Conservation (phyloP, 64 coral and sea anemone species). For the Montipora cactus region DNA sequence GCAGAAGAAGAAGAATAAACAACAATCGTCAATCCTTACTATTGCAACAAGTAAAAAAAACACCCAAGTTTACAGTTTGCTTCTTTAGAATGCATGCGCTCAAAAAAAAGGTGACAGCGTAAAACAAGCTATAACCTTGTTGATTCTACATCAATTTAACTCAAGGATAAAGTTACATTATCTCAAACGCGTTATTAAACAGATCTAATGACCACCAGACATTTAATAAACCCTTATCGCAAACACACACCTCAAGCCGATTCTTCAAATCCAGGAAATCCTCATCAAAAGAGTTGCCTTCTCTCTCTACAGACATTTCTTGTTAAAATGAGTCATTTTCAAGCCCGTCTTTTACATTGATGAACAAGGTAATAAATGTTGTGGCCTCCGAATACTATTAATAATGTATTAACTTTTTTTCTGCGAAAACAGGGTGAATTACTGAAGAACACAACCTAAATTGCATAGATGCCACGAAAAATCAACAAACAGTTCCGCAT, state of each 20-base stretch:
- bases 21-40: too few species aligned
- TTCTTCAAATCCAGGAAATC: slow-evolving; percentile 62
- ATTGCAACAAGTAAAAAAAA: neutral
- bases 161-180: too few species aligned
- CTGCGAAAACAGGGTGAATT: neutral
- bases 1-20: too few species aligned
- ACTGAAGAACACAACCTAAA: neutral
- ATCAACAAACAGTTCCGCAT: neutral
- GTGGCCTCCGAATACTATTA: slow-evolving; percentile 3
- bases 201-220: neutral
- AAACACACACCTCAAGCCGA: slow-evolving; percentile 32
- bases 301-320: slow-evolving; percentile 28
- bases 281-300: slow-evolving; percentile 31
- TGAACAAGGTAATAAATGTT: neutral
- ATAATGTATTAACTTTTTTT: slow-evolving; percentile 13
- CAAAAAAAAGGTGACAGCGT: slow-evolving; percentile 6
- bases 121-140: neutral
- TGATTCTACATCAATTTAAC: too few species aligned
- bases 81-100: slow-evolving; percentile 1
- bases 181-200: too few species aligned
- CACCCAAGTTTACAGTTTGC: neutral
- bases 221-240: neutral
- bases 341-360: neutral
- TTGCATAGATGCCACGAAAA: neutral
- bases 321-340: slow-evolving; percentile 3